phyloP scores from a whole-genome alignment of 1,140 invertebrate genomes.

The Latrodectus geometricus region DNA sequence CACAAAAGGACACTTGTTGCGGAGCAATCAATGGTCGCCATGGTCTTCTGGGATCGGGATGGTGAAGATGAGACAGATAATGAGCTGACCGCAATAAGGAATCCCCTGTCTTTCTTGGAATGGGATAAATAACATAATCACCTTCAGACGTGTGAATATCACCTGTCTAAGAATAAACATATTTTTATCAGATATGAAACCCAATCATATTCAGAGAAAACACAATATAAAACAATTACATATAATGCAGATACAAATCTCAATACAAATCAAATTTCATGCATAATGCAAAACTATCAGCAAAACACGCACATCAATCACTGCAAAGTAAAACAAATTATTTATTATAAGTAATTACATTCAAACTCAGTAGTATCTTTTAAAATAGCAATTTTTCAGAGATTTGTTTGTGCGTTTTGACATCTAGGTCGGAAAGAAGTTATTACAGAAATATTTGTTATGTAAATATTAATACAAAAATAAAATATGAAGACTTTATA shows the following conservation, averaged over 20 bases:
- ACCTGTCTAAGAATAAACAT: constrained; percentile 32
- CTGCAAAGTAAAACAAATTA: no score
- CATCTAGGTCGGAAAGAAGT: no score
- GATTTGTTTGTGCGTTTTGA: no score
- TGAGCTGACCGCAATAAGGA: not conserved
- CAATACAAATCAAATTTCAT: not conserved
- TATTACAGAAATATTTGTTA: no score
- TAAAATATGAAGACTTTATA: no score
- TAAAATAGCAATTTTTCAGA: no score
- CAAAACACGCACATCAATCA: not conserved
- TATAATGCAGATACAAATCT: no score
- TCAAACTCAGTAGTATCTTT: no score
- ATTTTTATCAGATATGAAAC: not conserved
- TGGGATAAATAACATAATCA: constrained; percentile 36
- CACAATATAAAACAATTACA: constrained; percentile 10
- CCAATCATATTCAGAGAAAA: constrained; percentile 1
- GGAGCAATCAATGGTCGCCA: constrained; percentile 22
- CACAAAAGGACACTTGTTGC: constrained; percentile 28
- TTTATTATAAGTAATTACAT: no score
- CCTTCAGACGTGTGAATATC: constrained; percentile 31
- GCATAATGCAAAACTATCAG: not conserved
- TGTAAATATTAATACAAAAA: no score
- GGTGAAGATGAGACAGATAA: constrained; percentile 23
- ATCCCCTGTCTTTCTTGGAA: not conserved
- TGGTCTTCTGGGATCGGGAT: constrained; percentile 11